Evolutionary conservation across 2,888 invertebrate genomes (phyloP), one percentile per base, ranked within the genome.

Genomic region (Agrotis segetum): DNA sequence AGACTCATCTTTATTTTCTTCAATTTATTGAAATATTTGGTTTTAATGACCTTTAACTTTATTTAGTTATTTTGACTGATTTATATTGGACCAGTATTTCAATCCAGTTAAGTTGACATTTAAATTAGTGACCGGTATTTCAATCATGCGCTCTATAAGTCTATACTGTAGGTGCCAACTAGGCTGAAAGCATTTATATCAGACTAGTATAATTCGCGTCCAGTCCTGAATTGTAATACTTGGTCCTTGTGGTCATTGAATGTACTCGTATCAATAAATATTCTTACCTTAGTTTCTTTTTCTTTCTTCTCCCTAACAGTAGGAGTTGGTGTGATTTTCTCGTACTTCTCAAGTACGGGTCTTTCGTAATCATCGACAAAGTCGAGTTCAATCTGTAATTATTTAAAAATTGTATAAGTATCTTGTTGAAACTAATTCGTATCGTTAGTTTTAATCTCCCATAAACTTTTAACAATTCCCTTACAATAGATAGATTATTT

Each of bases 311-410:
- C 95, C 81, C 90, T 88, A 3, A 91, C 88, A 55, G 91, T 91
- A n/a, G 96, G 95, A 72, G 96, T 96, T 7, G 96, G 96, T 29
- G 95, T 86, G n/a, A 96, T 88, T 87, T 97, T 97, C 91, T 97
- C 97, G 87, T 97, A 97, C 92, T 97, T 97, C 86, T 98, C 98
- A 77, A 98, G 96, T 44, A 97, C 97, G 5, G 98, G 97, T 77
- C 98, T 97, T 85, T 98, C 98, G 88, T 98, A 98, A 92, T 98
- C 98, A 67, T 97, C 97, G 52, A 96, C 95, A 88, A 96, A 96
- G 91, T 96, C 96, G 82, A 96, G 88, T 89, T 96, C 95, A 77
- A 91, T 85, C 94, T 96, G 92, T 65, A 93, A 92, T 76, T 67
- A 66, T 77, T 62, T 14, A 67, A 52, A 65, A 50, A 24, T 63